phyloP scores from a whole-genome alignment of 2,113 vertebrate genomes.

The Macroglossus sobrinus region DNA sequence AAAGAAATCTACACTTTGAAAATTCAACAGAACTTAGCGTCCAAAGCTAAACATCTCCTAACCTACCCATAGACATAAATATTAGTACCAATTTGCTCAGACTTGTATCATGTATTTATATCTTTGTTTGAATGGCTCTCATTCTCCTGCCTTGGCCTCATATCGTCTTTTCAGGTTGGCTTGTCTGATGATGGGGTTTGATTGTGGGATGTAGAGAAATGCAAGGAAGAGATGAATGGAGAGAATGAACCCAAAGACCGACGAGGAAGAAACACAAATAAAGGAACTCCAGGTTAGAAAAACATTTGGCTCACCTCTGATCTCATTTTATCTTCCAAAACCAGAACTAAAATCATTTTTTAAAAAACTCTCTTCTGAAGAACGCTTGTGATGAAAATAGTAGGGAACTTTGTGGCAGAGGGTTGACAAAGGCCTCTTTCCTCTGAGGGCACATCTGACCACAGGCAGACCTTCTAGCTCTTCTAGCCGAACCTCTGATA shows the following conservation, averaged over 20 bases:
- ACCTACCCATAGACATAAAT: neutral
- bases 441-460: neutral
- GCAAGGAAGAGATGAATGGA: neutral
- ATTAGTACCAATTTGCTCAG: neutral
- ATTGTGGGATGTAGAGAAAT: neutral
- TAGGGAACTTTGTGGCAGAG: neutral
- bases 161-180: accelerated
- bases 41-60: neutral
- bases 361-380: neutral
- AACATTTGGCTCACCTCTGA: neutral
- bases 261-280: neutral
- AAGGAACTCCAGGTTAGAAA: no score
- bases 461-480: no score
- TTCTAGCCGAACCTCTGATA: no score
- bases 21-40: neutral
- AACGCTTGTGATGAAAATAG: neutral
- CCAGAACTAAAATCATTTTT: neutral
- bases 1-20: neutral
- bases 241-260: neutral
- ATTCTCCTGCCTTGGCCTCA: neutral
- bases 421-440: neutral
- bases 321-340: neutral
- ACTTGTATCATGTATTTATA: neutral
- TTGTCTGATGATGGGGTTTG: neutral
- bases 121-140: neutral